A percentile compares a stretch with the other conserved stretches of the same genome.
Evolutionary conservation across 2,888 invertebrate genomes (phyloP).

Genomic region (Hoplodrina blanda): DNA sequence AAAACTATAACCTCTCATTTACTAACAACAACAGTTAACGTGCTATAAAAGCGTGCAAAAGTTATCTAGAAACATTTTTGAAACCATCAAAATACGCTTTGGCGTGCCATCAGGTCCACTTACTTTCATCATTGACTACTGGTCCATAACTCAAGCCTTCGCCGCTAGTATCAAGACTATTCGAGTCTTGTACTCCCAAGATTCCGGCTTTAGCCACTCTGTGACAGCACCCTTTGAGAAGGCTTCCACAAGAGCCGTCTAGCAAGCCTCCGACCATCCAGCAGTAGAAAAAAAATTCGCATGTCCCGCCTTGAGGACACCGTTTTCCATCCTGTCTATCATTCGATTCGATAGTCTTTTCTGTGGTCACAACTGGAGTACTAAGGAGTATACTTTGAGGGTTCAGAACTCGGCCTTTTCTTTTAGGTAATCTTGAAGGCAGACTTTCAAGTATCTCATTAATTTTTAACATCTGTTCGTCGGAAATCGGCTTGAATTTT

Average conservation of each 20-base stretch:
- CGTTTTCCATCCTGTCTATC: constrained; percentile 86
- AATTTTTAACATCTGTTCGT: constrained; percentile 83
- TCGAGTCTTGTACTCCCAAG: constrained; percentile 92
- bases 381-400: constrained; percentile 18
- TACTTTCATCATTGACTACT: constrained; percentile 95
- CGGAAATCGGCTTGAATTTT: constrained; percentile 85
- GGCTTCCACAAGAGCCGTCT: constrained; percentile 95
- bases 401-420: constrained; percentile 75
- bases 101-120: constrained; percentile 82
- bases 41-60: constrained; percentile 62
- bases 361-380: constrained; percentile 46
- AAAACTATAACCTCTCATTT: constrained; percentile 6
- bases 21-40: constrained; percentile 36
- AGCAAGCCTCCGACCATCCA: constrained; percentile 97
- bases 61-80: constrained; percentile 47
- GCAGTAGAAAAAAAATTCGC: constrained; percentile 97
- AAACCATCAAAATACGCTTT: constrained; percentile 69
- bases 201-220: constrained; percentile 93
- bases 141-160: constrained; percentile 93
- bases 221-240: constrained; percentile 97
- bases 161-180: constrained; percentile 91
- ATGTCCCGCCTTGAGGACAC: constrained; percentile 94
- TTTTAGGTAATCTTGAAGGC: constrained; percentile 66
- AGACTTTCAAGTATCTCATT: constrained; percentile 81
- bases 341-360: constrained; percentile 49